Base-by-base conservation (phyloP, 2,888 invertebrate species). In the Cheilosia urbana region DNA sequence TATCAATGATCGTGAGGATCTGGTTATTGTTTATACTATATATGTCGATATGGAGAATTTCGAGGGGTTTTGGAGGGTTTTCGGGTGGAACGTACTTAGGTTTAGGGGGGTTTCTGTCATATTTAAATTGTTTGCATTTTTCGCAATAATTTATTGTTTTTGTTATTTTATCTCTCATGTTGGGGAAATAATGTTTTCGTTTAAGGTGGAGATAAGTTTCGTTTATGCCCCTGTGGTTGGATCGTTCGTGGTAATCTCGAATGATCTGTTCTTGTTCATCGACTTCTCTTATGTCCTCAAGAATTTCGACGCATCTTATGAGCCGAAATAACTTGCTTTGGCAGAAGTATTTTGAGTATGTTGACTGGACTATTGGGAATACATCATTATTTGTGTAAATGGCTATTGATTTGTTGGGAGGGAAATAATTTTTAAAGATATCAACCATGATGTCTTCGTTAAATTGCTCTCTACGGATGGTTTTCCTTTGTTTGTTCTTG, bases 191-290 rank as follows among this genome's bases (percentile, higher is more conserved):
- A 6, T 34, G 2, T 47, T 77, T 47, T 9, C 77, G 24, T 77
- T 77, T 69, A 1, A 68, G 13, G 47, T 87, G 87, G 1, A 34
- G 17, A 11, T 75, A 17, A 1, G 84, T 82, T 75, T 87, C 84
- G 27, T 66, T 85, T 13, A 87, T 85, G 2, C 88, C 84, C 62
- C 88, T 81, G 60, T 88, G 87, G 57, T 87, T 87, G 19, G 40
- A 78, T 30, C 73, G 65, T 19, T 58, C 65, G 19, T 88, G 87
- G 34, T 82, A 79, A 17, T 79, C 66, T 9, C 40, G 49, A 7
- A 87, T 87, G 21, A 71, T 24, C 65, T 75, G 69, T 42, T 87
- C 85, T 57, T 87, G 87, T 27, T 88, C 66, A 45, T 87, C 87
- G 9, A 47, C 24, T 13, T 77, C 21, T 42, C n/a, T 60, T 24